Conservation (phyloP, 1,140 invertebrate genomes). For the Drosophila murphyi region DNA sequence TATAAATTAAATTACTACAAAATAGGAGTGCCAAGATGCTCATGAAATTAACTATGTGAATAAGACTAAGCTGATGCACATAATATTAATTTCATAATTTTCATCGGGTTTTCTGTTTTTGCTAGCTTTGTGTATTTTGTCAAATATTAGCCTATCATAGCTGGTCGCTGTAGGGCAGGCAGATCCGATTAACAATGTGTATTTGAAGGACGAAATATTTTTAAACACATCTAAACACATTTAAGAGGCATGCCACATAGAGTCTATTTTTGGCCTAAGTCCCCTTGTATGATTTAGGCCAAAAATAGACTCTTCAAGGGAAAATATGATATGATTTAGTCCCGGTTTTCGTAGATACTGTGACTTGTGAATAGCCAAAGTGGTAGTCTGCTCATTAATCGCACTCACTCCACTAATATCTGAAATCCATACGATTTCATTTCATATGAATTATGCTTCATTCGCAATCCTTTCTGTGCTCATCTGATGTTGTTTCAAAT, state of each 20-base stretch:
- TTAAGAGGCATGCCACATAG: slow-evolving; percentile 45
- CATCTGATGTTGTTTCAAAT: slow-evolving; percentile 63
- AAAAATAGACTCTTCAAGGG: too few species aligned
- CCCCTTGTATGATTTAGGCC: slow-evolving; percentile 29
- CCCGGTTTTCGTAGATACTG: slow-evolving; percentile 35
- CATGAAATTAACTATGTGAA: too few species aligned
- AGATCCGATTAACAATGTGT: not conserved
- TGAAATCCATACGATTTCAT: slow-evolving; percentile 42
- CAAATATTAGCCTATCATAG: too few species aligned
- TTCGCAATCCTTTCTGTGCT: not conserved
- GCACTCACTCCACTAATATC: slow-evolving; percentile 33
- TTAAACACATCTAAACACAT: slow-evolving; percentile 31
- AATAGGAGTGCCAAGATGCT: too few species aligned
- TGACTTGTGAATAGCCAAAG: slow-evolving; percentile 45
- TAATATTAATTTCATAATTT: too few species aligned
- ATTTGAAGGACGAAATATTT: too few species aligned
- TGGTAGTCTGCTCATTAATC: slow-evolving; percentile 31
- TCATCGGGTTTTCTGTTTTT: too few species aligned
- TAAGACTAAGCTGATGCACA: too few species aligned
- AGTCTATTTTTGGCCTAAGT: slow-evolving; percentile 36
- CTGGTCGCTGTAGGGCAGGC: not conserved
- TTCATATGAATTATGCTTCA: slow-evolving; percentile 7
- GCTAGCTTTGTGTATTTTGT: too few species aligned
- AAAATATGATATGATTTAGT: slow-evolving; percentile 10
- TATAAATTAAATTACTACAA: too few species aligned